phyloP scores from a whole-genome alignment of 35 echinoderm and acorn worm species.

The Apostichopus parvimensis region DNA sequence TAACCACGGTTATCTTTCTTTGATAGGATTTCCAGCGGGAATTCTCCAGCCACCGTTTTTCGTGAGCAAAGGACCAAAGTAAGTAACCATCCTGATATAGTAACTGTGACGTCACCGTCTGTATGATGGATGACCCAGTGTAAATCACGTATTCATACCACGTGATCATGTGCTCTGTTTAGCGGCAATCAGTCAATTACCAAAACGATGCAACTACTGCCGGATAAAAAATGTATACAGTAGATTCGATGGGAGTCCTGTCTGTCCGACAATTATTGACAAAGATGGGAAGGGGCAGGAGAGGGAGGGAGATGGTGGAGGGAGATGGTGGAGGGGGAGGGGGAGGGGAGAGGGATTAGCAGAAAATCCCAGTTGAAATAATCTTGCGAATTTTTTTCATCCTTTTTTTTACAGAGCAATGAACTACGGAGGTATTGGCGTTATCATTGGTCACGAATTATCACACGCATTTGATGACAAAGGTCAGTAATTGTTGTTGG shows the following conservation, averaged over 20 bases:
- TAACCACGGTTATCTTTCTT: neutral
- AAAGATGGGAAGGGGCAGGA: no score
- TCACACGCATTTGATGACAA: conserved; percentile 89
- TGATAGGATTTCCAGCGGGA: conserved; percentile 71
- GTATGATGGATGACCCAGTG: no score
- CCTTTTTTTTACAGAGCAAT: conserved; percentile 72
- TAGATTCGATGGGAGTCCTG: no score
- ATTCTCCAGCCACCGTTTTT: conserved; percentile 82
- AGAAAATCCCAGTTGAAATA: no score
- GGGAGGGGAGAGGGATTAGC: neutral
- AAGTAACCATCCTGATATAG: neutral
- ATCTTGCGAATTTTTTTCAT: no score
- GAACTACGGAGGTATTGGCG: conserved; percentile 97
- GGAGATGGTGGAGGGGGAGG: no score
- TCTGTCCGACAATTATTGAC: no score
- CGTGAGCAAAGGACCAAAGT: conserved; percentile 63
- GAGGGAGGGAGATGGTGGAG: no score
- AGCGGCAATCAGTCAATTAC: neutral
- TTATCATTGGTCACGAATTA: conserved; percentile 96
- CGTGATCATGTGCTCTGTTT: neutral
- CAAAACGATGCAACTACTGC: no score
- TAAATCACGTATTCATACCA: neutral
- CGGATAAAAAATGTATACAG: no score
- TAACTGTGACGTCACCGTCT: no score
- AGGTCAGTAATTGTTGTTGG: conserved; percentile 52